phyloP scores from a whole-genome alignment of 2,797 vertebrate species.

The Phrynocephalus vlangalii region DNA sequence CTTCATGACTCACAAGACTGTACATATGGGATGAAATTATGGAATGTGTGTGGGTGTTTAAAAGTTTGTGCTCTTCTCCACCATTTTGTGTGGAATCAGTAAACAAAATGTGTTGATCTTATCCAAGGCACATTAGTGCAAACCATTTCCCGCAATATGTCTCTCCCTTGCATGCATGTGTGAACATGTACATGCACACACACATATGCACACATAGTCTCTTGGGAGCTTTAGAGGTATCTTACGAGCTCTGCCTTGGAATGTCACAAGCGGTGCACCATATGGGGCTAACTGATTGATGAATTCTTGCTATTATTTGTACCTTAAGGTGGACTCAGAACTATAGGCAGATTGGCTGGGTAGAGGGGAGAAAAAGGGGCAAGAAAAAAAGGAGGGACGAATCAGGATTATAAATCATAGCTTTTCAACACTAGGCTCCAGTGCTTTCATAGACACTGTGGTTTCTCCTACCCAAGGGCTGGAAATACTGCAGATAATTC shows the following conservation, averaged over 20 bases:
- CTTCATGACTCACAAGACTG: background rate
- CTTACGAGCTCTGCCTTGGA: background rate
- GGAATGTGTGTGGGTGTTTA: background rate
- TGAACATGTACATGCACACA: too few species aligned
- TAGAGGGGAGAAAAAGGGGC: too few species aligned
- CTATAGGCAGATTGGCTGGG: background rate
- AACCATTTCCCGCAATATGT: too few species aligned
- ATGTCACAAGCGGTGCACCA: background rate
- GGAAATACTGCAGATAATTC: background rate
- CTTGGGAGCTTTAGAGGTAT: background rate
- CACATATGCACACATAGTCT: too few species aligned
- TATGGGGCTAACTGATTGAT: conserved; percentile 4
- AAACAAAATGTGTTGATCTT: background rate
- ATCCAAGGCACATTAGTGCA: background rate
- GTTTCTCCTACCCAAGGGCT: background rate
- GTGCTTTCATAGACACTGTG: background rate
- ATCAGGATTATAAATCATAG: background rate
- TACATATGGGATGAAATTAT: background rate
- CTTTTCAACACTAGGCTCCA: background rate
- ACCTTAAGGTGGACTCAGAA: background rate
- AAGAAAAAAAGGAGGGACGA: background rate
- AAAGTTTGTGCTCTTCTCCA: background rate
- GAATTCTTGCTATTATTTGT: background rate
- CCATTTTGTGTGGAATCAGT: background rate
- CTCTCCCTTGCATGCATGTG: too few species aligned